These are phyloP conservation scores for Lochmaea capreae DNA, from an alignment of 2,888 invertebrate genomes.

Conservation along the genomic window DNA sequence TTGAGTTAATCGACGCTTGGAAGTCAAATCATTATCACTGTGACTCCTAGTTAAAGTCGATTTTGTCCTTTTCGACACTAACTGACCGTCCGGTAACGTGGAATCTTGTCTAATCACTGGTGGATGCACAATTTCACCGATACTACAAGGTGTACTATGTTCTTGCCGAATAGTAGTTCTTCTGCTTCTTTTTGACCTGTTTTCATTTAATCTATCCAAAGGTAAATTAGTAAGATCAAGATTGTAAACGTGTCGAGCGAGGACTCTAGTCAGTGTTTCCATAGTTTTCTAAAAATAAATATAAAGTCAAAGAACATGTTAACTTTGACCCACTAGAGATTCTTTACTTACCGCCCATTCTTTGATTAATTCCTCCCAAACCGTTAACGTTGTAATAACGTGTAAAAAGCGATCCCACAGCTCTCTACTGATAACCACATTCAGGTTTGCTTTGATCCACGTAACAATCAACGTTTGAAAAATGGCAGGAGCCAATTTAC, in stretches of 20 bases:
- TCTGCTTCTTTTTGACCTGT: constrained; percentile 75
- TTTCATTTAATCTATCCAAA: constrained; percentile 81
- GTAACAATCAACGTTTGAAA: constrained; percentile 96
- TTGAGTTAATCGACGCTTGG: constrained; percentile 57
- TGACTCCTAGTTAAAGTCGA: constrained; percentile 66
- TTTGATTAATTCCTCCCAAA: constrained; percentile 93
- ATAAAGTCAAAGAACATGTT: background rate
- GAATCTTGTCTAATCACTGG: constrained; percentile 59
- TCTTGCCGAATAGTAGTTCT: constrained; percentile 59
- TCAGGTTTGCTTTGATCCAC: constrained; percentile 97
- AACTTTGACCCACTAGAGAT: background rate
- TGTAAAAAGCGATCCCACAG: constrained; percentile 95
- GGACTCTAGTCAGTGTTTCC: constrained; percentile 93
- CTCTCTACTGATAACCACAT: constrained; percentile 88
- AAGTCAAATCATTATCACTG: constrained; percentile 69
- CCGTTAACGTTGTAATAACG: constrained; percentile 87
- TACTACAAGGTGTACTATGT: constrained; percentile 50
- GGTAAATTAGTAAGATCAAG: constrained; percentile 91
- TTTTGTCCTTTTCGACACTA: constrained; percentile 52
- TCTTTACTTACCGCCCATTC: constrained; percentile 90
- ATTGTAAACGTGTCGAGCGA: constrained; percentile 95
- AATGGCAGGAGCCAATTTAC: constrained; percentile 85
- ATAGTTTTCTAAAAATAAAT: constrained; percentile 82
- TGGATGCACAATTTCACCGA: constrained; percentile 49
- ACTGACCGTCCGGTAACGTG: constrained; percentile 58